Evolutionary conservation across 35 echinoderm and acorn worm species (phyloP).

Genomic region (Diadema setosum): DNA sequence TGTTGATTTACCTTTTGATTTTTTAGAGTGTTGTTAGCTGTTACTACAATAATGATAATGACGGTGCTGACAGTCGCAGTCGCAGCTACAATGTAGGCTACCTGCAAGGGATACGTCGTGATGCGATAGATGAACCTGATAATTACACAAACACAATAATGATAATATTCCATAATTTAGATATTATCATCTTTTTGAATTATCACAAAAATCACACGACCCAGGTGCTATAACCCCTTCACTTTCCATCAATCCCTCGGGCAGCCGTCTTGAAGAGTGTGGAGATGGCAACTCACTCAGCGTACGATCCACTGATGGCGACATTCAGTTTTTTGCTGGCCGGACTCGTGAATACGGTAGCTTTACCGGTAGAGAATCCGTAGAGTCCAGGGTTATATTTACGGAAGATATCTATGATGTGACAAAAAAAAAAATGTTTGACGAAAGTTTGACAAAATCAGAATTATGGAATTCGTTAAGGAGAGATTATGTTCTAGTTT

Average conservation of each 20-base stretch:
- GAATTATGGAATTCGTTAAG: not conserved
- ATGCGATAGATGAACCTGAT: too few relatives aligned
- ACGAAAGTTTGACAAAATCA: not conserved
- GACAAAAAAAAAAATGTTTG: not conserved
- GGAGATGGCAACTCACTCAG: constrained; percentile 86
- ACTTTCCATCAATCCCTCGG: not conserved
- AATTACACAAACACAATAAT: too few relatives aligned
- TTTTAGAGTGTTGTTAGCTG: too few relatives aligned
- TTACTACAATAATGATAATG: too few relatives aligned
- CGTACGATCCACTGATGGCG: constrained; percentile 41
- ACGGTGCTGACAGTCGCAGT: too few relatives aligned
- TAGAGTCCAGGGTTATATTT: constrained; percentile 79
- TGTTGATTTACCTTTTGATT: too few relatives aligned
- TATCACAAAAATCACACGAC: not conserved
- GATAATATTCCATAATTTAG: too few relatives aligned
- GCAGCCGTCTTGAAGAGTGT: not conserved
- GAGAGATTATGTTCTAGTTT: not conserved
- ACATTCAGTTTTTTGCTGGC: constrained; percentile 68
- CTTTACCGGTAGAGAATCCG: constrained; percentile 44
- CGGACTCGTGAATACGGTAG: constrained; percentile 21
- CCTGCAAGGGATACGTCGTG: too few relatives aligned
- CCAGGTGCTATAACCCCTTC: not conserved
- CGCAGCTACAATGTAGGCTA: too few relatives aligned
- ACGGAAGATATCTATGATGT: constrained; percentile 67
- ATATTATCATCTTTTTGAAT: too few relatives aligned